Evolutionary conservation across 2,797 vertebrate species (phyloP), one percentile per base, ranked within the genome.

Genomic region (Halcyon badia): DNA sequence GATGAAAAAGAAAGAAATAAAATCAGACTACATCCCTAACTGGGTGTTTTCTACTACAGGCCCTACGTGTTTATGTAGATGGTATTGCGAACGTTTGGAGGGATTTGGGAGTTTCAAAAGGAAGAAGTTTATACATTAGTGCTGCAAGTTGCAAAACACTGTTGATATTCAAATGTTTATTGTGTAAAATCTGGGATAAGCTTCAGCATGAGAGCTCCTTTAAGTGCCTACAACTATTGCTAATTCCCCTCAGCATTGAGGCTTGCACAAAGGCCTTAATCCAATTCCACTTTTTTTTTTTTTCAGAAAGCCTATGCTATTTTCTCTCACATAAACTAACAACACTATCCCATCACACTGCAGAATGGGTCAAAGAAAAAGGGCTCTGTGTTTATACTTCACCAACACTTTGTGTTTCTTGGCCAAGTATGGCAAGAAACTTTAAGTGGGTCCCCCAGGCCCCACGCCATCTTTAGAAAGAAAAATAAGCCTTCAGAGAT

Each of bases 91-190:
- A 98, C 98, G 98, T 99, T 99, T 98, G 97, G 98, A 98, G 98
- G 98, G 99, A 99, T 99, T 99, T 99, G 97, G 96, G 97, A 98
- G 98, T 99, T 98, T 99, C 98, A 99, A 99, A 99, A 99, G 99
- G 98, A 98, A 99, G 98, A 99, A 99, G 99, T 99, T 99, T 99
- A 99, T 99, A 99, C 99, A 99, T 99, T 99, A 99, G 99, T 99
- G 98, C 98, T 98, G 99, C 99, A 98, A 99, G 99, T 99, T 99
- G 99, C 99, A 99, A 99, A 99, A 99, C 99, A 99, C 99, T 99
- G 99, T 99, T 99, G 99, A 99, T 99, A 99, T 99, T 99, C 99
- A 99, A 99, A 99, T 99, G 99, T 99, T 99, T 99, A 99, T 99
- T 99, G 99, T 99, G 99, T 98, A 99, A 99, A 99, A 99, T 99